These are phyloP conservation scores for Rallus limicola DNA, from an alignment of 2,113 vertebrate species.

Conservation along the genomic window DNA sequence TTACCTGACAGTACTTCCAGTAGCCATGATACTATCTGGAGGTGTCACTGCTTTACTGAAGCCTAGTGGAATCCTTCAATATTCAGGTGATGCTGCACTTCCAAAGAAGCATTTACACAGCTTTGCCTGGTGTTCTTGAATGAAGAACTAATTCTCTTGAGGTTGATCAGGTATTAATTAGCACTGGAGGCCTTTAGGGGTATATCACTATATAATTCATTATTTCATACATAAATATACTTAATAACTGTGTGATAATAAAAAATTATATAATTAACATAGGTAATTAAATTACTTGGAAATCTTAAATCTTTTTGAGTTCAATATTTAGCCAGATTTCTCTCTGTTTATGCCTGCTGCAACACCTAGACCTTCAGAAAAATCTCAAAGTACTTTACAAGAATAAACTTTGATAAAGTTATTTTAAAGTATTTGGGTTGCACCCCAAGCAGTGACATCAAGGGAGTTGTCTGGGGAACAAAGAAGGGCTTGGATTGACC, in stretches of 20 bases:
- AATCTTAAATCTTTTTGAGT: not conserved
- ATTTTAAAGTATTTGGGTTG: not conserved
- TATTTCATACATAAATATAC: not conserved
- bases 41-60: not conserved
- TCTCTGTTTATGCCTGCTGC: not conserved
- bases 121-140: not conserved
- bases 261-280: not conserved
- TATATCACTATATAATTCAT: not conserved
- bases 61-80: not conserved
- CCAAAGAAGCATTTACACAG: not conserved
- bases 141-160: not conserved
- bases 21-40: not conserved
- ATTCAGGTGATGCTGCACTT: not conserved
- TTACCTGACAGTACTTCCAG: not conserved
- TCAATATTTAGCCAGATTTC: not conserved
- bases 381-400: not conserved
- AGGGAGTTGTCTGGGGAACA: not conserved
- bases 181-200: not conserved
- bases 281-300: not conserved
- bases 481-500: not conserved
- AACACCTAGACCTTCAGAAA: not conserved
- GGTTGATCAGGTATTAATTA: not conserved
- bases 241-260: not conserved
- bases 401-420: not conserved
- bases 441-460: not conserved